phyloP scores from a whole-genome alignment of 2,113 vertebrate genomes.

The Arenaria interpres region DNA sequence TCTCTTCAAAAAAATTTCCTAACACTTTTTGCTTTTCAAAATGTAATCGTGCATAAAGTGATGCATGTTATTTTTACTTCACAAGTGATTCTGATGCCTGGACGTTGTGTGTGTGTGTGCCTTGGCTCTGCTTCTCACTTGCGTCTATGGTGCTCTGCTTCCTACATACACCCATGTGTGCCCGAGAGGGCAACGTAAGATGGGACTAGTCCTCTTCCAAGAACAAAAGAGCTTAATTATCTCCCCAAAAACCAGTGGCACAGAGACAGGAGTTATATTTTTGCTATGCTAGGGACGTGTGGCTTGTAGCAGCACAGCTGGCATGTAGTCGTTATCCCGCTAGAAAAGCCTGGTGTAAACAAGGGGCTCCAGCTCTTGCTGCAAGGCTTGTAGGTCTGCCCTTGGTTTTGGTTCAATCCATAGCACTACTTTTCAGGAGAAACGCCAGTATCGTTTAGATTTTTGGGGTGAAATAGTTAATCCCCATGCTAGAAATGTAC shows the following conservation, averaged over 20 bases:
- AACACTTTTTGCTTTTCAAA: conserved; percentile 21
- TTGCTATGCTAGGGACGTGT: not conserved
- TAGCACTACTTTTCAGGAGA: not conserved
- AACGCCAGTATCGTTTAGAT: not conserved
- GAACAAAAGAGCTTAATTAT: not conserved
- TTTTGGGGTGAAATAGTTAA: not conserved
- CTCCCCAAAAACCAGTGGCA: not conserved
- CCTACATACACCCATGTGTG: not conserved
- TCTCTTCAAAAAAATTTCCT: conserved; percentile 31
- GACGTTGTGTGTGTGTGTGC: not conserved
- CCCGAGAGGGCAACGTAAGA: not conserved
- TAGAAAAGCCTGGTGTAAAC: not conserved
- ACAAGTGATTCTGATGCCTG: not conserved
- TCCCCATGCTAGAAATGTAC: not conserved
- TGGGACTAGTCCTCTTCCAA: not conserved
- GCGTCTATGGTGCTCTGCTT: not conserved
- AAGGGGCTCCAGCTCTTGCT: not conserved
- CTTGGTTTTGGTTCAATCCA: not conserved
- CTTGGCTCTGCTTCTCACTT: not conserved
- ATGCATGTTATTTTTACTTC: not conserved
- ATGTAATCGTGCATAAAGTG: conserved; percentile 21
- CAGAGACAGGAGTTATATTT: not conserved
- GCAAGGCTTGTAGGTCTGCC: not conserved
- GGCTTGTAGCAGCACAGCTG: not conserved
- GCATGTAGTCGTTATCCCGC: not conserved